Conservation (phyloP, 2,113 vertebrate species). For the Microtus richardsoni region DNA sequence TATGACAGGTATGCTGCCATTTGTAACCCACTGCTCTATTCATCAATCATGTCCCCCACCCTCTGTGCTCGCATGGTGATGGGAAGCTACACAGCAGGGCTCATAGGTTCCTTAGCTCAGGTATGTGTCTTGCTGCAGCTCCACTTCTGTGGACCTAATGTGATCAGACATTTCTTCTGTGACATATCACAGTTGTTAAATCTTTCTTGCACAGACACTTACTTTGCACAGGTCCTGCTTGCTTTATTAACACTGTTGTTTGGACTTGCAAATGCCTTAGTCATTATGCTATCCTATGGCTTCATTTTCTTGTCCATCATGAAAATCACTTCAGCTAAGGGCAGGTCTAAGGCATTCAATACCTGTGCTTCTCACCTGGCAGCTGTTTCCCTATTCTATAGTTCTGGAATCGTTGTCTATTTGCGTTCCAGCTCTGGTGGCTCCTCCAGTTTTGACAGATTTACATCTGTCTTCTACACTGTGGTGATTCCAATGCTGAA, state of each 20-base stretch:
- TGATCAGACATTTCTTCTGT: conserved; percentile 63
- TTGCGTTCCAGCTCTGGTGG: not conserved
- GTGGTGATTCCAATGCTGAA: not conserved
- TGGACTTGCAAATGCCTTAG: not conserved
- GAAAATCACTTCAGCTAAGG: conserved; percentile 33
- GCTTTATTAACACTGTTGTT: not conserved
- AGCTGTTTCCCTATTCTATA: conserved; percentile 60
- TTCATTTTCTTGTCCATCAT: conserved; percentile 32
- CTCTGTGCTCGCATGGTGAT: not conserved
- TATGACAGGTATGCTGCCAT: conserved; percentile 31
- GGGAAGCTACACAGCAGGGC: not conserved
- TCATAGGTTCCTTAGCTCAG: not conserved
- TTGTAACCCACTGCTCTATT: not conserved
- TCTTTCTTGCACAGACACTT: not conserved
- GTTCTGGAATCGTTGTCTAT: not conserved
- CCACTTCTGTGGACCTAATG: conserved; percentile 44
- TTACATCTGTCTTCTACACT: not conserved
- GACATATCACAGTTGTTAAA: conserved; percentile 43
- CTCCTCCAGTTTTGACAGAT: not conserved
- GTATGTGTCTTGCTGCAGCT: not conserved
- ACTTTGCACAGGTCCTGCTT: not conserved
- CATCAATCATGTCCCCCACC: not conserved
- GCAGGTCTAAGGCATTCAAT: not conserved
- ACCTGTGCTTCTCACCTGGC: conserved; percentile 59
- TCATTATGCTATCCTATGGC: conserved; percentile 17